Evolutionary conservation across 2,888 invertebrate species (phyloP).

Genomic region (Oscheius sp.): DNA sequence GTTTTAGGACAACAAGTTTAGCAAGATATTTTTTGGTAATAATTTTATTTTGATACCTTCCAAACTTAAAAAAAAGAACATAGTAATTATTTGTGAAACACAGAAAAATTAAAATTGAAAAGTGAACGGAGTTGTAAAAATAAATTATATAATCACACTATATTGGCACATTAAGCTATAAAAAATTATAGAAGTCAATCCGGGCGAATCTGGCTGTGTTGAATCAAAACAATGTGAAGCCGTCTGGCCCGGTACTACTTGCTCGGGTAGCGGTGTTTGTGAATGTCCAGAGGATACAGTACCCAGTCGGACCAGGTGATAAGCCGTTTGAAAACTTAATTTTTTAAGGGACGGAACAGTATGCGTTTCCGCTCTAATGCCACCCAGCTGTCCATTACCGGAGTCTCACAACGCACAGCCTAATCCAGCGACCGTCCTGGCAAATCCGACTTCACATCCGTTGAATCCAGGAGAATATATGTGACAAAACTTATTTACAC

Average conservation of each 20-base stretch:
- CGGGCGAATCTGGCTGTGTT: conserved; percentile 66
- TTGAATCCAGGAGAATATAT: conserved; percentile 61
- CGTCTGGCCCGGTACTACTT: conserved; percentile 65
- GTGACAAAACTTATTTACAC: conserved; percentile 25
- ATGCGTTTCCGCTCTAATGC: conserved; percentile 59
- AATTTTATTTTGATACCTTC: too few species aligned
- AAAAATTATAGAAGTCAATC: conserved; percentile 64
- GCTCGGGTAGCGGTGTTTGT: conserved; percentile 60
- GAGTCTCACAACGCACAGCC: conserved; percentile 61
- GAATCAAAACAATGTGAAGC: conserved; percentile 65
- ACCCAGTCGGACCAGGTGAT: conserved; percentile 41
- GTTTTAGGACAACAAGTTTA: too few species aligned
- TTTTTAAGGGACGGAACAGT: conserved; percentile 61
- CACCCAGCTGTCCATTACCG: conserved; percentile 64
- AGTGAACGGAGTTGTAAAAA: too few species aligned
- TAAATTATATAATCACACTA: too few species aligned
- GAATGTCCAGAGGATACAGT: conserved; percentile 64
- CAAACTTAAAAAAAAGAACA: too few species aligned
- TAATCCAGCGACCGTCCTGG: conserved; percentile 65
- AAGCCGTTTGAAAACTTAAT: not conserved
- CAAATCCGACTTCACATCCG: conserved; percentile 63
- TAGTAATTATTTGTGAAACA: not conserved
- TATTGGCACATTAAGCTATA: too few species aligned
- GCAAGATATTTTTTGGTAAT: too few species aligned
- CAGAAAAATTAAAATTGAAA: not conserved